A percentile compares a stretch with the other conserved stretches of the same genome.
Conservation (phyloP, 2,797 vertebrate genomes). For the Coccyzus lansbergi region DNA sequence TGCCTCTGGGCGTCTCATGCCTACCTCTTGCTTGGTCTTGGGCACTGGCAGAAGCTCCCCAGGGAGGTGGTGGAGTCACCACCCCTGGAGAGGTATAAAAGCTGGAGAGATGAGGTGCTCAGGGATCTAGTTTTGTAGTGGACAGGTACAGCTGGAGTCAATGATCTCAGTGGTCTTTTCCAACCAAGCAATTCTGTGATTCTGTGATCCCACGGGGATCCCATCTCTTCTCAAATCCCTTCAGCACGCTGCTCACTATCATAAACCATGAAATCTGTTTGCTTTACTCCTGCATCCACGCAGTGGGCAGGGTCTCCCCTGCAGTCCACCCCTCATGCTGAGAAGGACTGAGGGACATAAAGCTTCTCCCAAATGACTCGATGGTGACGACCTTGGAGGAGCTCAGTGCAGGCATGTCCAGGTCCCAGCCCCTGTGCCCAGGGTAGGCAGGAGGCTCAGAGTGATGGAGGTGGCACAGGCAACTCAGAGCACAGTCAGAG, state of each 20-base stretch:
- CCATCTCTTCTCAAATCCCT: neutral
- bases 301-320: rapidly evolving
- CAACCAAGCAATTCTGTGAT: no score
- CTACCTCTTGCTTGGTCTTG: neutral
- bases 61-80: no score
- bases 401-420: neutral
- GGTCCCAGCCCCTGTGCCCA: rapidly evolving
- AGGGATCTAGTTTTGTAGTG: no score
- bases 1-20: neutral
- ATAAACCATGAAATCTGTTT: rapidly evolving
- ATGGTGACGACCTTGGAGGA: rapidly evolving
- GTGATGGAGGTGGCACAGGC: neutral
- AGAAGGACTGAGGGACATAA: neutral
- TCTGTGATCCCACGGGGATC: neutral
- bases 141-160: no score
- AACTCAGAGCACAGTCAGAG: rapidly evolving
- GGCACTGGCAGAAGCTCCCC: no score
- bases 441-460: rapidly evolving
- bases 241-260: neutral
- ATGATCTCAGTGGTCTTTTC: no score
- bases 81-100: no score
- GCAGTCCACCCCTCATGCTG: rapidly evolving
- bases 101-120: no score
- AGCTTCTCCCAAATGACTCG: neutral
- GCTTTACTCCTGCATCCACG: neutral